Conservation (phyloP, 2,113 vertebrate genomes). For the Tachuris rubrigastra region DNA sequence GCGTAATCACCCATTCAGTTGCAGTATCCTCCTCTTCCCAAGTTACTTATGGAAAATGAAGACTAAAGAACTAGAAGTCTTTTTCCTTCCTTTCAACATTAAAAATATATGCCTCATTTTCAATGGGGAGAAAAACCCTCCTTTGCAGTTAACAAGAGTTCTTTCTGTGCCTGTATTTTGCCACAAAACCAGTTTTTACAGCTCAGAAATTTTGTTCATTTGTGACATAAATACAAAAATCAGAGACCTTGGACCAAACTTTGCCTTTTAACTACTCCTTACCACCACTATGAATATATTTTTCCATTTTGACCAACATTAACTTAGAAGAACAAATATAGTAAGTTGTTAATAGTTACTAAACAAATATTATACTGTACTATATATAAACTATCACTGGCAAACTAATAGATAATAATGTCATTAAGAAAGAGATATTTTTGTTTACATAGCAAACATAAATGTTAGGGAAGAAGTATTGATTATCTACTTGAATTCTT, state of each 20-base stretch:
- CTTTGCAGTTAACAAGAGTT: background rate
- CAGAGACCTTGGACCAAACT: background rate
- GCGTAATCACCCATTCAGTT: background rate
- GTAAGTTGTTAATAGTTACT: background rate
- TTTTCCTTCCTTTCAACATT: background rate
- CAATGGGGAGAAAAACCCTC: fast-evolving
- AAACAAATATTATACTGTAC: background rate
- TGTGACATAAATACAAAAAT: background rate
- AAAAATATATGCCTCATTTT: background rate
- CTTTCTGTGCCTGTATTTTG: background rate
- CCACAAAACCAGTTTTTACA: background rate
- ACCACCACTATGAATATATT: background rate
- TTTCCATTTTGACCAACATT: background rate
- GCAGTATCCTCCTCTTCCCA: background rate
- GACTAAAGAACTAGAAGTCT: background rate
- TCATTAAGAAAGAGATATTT: background rate
- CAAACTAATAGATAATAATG: background rate
- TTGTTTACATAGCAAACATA: background rate
- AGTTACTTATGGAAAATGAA: background rate
- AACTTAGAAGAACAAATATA: background rate
- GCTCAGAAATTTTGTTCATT: background rate
- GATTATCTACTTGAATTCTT: background rate
- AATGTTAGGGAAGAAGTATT: background rate
- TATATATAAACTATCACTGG: background rate
- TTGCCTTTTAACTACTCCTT: background rate